phyloP scores from a whole-genome alignment of 2,113 vertebrate genomes.

The Steatornis caripensis region DNA sequence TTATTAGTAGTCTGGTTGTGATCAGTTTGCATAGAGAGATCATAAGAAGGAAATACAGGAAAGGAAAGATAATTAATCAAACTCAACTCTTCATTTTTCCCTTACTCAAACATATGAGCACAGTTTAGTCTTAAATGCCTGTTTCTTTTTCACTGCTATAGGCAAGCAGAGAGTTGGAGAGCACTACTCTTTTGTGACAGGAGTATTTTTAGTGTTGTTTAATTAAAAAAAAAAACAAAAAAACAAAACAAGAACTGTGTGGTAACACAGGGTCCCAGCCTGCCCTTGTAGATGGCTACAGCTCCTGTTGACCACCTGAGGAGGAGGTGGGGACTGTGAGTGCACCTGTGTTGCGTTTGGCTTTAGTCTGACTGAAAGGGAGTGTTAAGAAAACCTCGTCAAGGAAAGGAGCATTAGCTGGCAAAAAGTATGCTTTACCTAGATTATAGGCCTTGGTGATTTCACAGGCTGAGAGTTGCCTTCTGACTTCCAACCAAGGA shows the following conservation, averaged over 20 bases:
- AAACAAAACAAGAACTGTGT: not conserved
- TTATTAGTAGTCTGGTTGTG: not conserved
- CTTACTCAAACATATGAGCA: not conserved
- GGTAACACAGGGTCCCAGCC: not conserved
- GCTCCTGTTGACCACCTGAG: not conserved
- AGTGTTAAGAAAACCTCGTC: not conserved
- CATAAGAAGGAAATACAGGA: not conserved
- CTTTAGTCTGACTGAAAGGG: not conserved
- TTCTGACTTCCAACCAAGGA: not conserved
- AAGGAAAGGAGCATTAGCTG: not conserved
- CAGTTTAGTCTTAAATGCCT: not conserved
- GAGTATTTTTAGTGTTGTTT: not conserved
- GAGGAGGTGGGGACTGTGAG: not conserved
- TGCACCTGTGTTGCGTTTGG: not conserved
- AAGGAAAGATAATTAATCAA: not conserved
- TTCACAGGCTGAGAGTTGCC: not conserved
- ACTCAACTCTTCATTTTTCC: not conserved
- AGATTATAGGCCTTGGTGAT: rapidly evolving
- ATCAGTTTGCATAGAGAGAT: not conserved
- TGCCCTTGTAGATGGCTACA: not conserved
- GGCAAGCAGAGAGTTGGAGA: not conserved
- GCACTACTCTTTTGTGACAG: not conserved
- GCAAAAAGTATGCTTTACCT: not conserved
- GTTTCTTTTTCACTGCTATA: not conserved
- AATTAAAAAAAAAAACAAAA: not conserved